Percentiles rank a stretch among this genome's conserved stretches.
These are phyloP conservation scores for Eurystomus gularis DNA, from an alignment of 2,113 vertebrate species.

Conservation along the genomic window DNA sequence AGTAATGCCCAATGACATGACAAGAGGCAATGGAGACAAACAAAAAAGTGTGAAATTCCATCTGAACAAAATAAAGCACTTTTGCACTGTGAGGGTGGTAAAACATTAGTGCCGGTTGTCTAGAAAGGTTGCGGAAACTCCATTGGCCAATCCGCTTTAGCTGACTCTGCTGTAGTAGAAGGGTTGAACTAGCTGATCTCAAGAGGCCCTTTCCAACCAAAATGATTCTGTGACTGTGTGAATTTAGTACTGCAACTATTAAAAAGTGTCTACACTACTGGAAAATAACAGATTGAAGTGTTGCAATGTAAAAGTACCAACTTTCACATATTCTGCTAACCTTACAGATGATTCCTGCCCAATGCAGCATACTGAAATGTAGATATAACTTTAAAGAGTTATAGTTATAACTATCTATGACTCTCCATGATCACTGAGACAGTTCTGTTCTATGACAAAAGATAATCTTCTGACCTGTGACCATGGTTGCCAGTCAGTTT, in stretches of 20 bases:
- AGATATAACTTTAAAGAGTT: too few species aligned
- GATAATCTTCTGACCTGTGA: background rate
- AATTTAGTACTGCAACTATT: background rate
- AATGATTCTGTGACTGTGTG: background rate
- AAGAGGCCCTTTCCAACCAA: background rate
- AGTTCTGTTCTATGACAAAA: background rate
- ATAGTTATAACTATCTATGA: too few species aligned
- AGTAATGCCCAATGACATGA: background rate
- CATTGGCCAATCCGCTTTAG: background rate
- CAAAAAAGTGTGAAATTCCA: background rate
- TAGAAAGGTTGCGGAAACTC: background rate
- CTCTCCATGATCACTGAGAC: too few species aligned
- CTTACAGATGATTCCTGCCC: background rate
- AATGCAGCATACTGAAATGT: background rate
- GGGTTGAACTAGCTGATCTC: background rate
- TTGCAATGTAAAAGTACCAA: background rate
- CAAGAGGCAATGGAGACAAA: background rate
- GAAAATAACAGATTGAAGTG: background rate
- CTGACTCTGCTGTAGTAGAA: background rate
- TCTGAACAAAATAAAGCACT: too few species aligned
- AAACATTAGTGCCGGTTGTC: background rate
- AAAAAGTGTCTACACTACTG: background rate
- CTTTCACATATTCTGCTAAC: background rate
- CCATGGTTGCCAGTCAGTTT: background rate
- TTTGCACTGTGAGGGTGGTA: too few species aligned